phyloP scores from a whole-genome alignment of 2,113 vertebrate genomes.

The Bothrops jararaca region DNA sequence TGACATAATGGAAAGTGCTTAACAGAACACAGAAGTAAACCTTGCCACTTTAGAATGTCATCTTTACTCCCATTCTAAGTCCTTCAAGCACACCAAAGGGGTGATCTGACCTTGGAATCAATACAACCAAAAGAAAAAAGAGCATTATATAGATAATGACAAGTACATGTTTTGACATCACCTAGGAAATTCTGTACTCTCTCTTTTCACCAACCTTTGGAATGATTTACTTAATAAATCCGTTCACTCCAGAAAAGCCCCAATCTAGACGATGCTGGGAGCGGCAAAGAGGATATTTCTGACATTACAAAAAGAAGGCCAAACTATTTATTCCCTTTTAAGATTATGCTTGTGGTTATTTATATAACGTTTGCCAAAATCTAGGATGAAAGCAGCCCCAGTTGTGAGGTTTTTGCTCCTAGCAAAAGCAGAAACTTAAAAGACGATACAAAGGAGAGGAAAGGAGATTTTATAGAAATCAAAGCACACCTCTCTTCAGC shows the following conservation, averaged over 20 bases:
- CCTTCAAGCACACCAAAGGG: neutral
- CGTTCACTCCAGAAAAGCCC: neutral
- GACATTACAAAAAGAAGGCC: neutral
- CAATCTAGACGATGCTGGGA: neutral
- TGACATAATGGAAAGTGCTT: neutral
- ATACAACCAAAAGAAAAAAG: neutral
- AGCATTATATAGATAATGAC: neutral
- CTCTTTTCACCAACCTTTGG: neutral
- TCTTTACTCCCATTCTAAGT: neutral
- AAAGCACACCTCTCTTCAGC: slow-evolving; percentile 71
- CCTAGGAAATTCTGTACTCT: neutral
- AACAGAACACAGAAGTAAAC: neutral
- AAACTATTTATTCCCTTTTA: neutral
- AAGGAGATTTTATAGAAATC: neutral
- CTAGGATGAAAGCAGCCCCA: neutral
- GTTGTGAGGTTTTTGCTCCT: neutral
- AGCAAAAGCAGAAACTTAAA: neutral
- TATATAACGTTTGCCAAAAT: neutral
- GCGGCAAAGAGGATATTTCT: neutral
- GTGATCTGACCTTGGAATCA: neutral
- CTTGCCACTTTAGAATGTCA: neutral
- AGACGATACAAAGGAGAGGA: neutral
- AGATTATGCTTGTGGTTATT: neutral
- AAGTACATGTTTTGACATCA: neutral
- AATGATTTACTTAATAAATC: neutral